Evolutionary conservation across 2,797 vertebrate genomes (phyloP).

Genomic region (Melanotaenia maccullochi): DNA sequence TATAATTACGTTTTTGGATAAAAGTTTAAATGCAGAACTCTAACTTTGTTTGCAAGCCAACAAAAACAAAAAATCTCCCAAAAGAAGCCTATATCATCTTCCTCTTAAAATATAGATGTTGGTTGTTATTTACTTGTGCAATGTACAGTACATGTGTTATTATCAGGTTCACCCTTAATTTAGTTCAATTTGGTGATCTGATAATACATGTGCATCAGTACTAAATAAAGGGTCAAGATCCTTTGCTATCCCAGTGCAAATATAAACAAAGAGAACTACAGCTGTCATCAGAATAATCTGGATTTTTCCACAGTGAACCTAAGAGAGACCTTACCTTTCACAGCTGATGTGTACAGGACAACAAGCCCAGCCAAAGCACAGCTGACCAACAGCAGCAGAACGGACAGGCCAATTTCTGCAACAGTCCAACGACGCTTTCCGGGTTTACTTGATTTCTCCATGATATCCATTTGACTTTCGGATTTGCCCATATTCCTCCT

Average conservation of each 20-base stretch:
- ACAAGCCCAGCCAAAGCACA: conserved; percentile 88
- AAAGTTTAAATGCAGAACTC: background rate
- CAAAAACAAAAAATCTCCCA: background rate
- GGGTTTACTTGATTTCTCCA: conserved; percentile 88
- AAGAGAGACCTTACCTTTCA: conserved; percentile 84
- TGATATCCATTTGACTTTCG: conserved; percentile 92
- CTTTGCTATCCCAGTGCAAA: conserved; percentile 18
- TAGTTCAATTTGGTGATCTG: background rate
- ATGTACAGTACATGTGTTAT: background rate
- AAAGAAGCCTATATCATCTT: background rate
- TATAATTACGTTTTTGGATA: background rate
- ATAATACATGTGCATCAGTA: background rate
- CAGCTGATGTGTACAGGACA: conserved; percentile 88
- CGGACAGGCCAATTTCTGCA: conserved; percentile 85
- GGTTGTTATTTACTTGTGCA: background rate
- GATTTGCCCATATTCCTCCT: conserved; percentile 92
- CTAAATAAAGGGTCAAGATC: conserved; percentile 8
- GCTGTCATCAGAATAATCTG: conserved; percentile 36
- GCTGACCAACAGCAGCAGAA: conserved; percentile 89
- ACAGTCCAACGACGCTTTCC: conserved; percentile 85
- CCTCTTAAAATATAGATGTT: background rate
- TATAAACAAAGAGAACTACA: conserved; percentile 12
- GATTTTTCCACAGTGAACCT: conserved; percentile 34
- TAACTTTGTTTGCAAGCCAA: conserved; percentile 3
- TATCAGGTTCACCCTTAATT: background rate